Evolutionary conservation across 2,113 vertebrate species (phyloP), one percentile per base, ranked within the genome.

Genomic region (Bubalus kerabau): DNA sequence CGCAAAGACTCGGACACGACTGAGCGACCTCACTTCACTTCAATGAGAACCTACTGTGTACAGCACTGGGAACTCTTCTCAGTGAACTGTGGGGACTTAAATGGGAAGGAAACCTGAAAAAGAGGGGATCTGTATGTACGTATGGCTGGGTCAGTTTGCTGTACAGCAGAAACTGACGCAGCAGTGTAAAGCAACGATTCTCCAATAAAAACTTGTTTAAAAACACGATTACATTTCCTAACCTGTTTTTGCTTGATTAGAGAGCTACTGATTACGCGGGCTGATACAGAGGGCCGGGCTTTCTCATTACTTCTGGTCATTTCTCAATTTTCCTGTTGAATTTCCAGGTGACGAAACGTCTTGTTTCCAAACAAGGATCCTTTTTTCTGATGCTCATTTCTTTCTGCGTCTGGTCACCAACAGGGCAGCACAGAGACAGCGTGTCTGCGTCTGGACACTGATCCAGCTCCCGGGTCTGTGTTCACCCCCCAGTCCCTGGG

Each of bases 181-280:
- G n/a, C 71, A 3, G 11, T 43, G 36, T 13, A 7, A 40, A 24
- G 36, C 10, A 24, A 1, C 71, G 7, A 0, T 43, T 0, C 67
- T 13, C 71, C 36, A 13, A 1, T 7, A 40, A 43, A n/a, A 36
- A 3, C 6, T 3, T 74, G n/a, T 43, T 24, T 7, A 74, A 17
- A 24, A 56, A 4, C 9, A 0, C 0, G 11, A 13, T 4, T 19
- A 3, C 60, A 2, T 21, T 46, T 36, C 30, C 19, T 3, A 14
- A 15, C 0, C 21, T 7, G 46, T 0, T 4, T n/a, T 24, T 21
- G 8, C 52, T 56, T 15, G 4, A 21, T 62, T 15, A 28, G 19
- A 21, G 50, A 52, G 32, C 52, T 21, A 0, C 21, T 21, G n/a
- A 19, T 80, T 19, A 1, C 2, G 1, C 0, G 12, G 0, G 12